A percentile compares a stretch with the other conserved stretches of the same genome.
Evolutionary conservation across 1,140 invertebrate species (phyloP).

Genomic region (Charaxes varanes): DNA sequence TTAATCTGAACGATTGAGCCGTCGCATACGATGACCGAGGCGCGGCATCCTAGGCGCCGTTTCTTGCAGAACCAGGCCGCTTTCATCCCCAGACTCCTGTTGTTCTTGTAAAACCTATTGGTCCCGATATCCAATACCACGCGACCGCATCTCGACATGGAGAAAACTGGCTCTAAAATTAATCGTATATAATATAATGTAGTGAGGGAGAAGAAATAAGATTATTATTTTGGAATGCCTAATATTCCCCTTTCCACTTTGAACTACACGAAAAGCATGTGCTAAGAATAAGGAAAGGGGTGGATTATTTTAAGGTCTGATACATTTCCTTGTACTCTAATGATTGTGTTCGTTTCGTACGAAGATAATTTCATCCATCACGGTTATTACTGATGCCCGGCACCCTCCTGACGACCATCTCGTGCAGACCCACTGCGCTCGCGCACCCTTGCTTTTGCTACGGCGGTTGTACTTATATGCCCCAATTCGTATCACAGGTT

Average conservation of each 20-base stretch:
- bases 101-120: constrained; percentile 29
- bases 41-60: constrained; percentile 20
- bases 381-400: constrained; percentile 20
- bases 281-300: no score
- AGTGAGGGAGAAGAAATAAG: constrained; percentile 16
- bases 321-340: no score
- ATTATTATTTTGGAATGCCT: not conserved
- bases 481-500: constrained; percentile 5
- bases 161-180: constrained; percentile 20
- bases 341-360: constrained; percentile 15
- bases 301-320: no score
- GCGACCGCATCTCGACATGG: constrained; percentile 17
- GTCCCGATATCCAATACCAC: constrained; percentile 23
- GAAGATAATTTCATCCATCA: constrained; percentile 12
- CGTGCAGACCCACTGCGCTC: not conserved
- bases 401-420: constrained; percentile 9
- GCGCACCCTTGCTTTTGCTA: not conserved
- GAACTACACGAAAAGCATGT: no score
- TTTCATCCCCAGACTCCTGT: constrained; percentile 20
- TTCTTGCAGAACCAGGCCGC: constrained; percentile 30
- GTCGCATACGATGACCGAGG: constrained; percentile 19
- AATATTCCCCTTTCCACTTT: no score
- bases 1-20: constrained; percentile 18
- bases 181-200: no score
- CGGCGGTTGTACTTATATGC: constrained; percentile 6